phyloP scores from a whole-genome alignment of 2,113 vertebrate genomes.

The Galbula dea region DNA sequence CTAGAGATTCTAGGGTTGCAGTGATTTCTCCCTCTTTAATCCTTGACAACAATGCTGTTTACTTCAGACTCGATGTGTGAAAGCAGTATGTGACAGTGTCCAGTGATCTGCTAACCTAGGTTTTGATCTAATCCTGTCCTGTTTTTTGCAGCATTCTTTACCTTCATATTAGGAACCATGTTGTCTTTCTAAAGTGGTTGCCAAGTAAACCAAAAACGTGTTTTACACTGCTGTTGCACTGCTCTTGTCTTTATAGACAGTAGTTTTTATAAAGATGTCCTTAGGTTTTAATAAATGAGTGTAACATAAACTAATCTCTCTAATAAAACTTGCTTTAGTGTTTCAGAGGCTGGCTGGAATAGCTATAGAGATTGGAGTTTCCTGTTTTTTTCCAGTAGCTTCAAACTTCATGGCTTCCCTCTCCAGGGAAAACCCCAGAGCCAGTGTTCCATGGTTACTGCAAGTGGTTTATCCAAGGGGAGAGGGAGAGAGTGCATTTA shows the following conservation, averaged over 20 bases:
- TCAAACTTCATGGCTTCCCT: background rate
- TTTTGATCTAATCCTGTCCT: constrained; percentile 28
- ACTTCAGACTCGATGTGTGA: constrained; percentile 24
- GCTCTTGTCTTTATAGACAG: constrained; percentile 71
- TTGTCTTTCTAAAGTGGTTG: constrained; percentile 47
- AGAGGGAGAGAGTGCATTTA: background rate
- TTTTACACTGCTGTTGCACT: constrained; percentile 67
- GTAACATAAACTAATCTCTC: constrained; percentile 34
- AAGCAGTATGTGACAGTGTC: constrained; percentile 10
- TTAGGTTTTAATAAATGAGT: constrained; percentile 77
- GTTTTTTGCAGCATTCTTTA: constrained; percentile 15
- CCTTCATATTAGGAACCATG: background rate
- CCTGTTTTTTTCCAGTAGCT: background rate
- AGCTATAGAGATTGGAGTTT: background rate
- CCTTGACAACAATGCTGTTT: constrained; percentile 1
- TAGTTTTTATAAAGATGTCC: constrained; percentile 75
- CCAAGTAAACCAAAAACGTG: constrained; percentile 66
- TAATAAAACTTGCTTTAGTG: background rate
- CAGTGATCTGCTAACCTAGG: constrained; percentile 46
- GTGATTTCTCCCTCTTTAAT: constrained; percentile 16
- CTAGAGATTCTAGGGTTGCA: constrained; percentile 59
- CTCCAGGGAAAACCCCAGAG: background rate
- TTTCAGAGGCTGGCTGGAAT: background rate
- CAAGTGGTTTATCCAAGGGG: background rate
- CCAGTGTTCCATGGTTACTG: background rate